Conservation (phyloP, 2,797 vertebrate species). For the Premnoplex brunnescens region DNA sequence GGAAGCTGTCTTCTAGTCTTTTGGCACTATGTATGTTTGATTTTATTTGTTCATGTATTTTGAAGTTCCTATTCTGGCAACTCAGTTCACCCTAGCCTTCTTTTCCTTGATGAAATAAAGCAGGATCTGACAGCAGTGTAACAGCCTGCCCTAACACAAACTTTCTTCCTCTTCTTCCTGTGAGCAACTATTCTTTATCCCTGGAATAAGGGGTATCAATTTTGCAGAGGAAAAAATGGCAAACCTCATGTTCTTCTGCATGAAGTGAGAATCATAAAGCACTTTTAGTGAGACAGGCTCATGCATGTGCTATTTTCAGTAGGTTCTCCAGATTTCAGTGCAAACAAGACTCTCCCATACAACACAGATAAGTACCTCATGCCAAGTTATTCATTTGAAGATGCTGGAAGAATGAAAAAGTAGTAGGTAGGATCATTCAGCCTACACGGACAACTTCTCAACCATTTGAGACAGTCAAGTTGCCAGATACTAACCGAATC, state of each 20-base stretch:
- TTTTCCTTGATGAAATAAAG: neutral
- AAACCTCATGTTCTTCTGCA: neutral
- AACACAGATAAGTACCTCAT: neutral
- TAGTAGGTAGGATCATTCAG: neutral
- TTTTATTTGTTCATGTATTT: neutral
- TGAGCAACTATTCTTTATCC: neutral
- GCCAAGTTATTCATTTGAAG: neutral
- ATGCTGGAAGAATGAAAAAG: neutral
- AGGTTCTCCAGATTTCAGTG: slow-evolving; percentile 1
- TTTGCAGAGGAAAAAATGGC: neutral
- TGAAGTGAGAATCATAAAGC: neutral
- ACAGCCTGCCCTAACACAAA: neutral
- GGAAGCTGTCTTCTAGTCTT: neutral
- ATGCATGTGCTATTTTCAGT: neutral
- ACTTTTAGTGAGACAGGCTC: neutral
- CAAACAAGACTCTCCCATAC: slow-evolving; percentile 7
- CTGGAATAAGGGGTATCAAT: neutral
- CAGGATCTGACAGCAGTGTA: neutral
- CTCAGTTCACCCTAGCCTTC: neutral
- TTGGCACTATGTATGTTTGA: neutral
- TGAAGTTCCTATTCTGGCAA: neutral
- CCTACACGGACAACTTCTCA: neutral
- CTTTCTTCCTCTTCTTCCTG: neutral
- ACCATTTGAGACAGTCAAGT: neutral
- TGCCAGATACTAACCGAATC: neutral